Base-by-base conservation (phyloP, 2,888 invertebrate species). In the Drosophila hamatofila region DNA sequence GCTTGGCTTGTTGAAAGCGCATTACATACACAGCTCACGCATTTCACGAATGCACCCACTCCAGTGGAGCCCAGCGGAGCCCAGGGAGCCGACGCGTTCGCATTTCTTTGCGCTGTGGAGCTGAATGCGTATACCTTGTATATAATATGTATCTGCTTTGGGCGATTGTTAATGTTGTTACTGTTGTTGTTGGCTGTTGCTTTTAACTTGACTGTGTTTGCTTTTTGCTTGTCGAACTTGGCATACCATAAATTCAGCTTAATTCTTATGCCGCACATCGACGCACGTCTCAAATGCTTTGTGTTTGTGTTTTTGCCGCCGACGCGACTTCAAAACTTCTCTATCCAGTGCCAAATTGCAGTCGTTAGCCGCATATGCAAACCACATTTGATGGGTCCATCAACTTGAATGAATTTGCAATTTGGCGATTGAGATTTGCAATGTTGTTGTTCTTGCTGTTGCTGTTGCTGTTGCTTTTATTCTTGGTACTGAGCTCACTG, bases 21-120 rank as follows among this genome's bases (percentile, higher is more conserved):
- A 79, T 87, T 87, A 82, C 74, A 79, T 42, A 82, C 70, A 70
- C 88, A 80, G 79, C 80, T 76, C 80, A 82, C 80, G 85, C 78
- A 78, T 68, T 71, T 66, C 78, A 44, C 59, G 58, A 70, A 75
- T 84, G 82, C 82, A 83, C 87, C 83, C 84, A 82, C 84, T 80
- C 80, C 75, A 66, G n/a, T 16, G 21, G 51, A 51, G 30, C 18
- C 30, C 18, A 48, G 48, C 2, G 21, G 51, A 51, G 51, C 8
- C 75, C 73, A 63, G 23, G 62, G 72, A 68, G 63, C 63, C 75
- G 63, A 66, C 25, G 64, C 49, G 57, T 35, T 62, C 21, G n/a
- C 42, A 44, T 71, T 63, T 68, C 62, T 65, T 65, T 14, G 16
- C 35, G 35, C 35, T 37, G 35, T 37, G 30, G 8, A 42, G 60